phyloP scores from a whole-genome alignment of 2,797 vertebrate genomes.

The Chromobotia macracanthus region DNA sequence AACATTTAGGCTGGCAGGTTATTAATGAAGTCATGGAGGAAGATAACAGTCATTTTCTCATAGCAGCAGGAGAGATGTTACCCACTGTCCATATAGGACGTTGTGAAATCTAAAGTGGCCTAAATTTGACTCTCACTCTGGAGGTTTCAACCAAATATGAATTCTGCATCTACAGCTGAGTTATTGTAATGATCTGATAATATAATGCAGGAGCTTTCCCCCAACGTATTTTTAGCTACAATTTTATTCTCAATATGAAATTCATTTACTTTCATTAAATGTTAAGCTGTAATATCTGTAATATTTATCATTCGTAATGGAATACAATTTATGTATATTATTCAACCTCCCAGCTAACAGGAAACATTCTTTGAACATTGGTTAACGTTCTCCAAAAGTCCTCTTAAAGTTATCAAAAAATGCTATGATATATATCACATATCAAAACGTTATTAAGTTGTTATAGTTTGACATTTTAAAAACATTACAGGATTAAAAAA shows the following conservation, averaged over 20 bases:
- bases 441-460: too few relatives aligned
- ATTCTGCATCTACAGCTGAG: neutral
- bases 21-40: conserved; percentile 30
- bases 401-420: too few relatives aligned
- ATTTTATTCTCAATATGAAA: neutral
- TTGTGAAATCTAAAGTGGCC: neutral
- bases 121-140: conserved; percentile 12
- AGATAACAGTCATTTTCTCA: conserved; percentile 44
- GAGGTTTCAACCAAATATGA: neutral
- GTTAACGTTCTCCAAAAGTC: too few relatives aligned
- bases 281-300: neutral
- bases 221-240: neutral
- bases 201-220: neutral
- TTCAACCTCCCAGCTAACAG: neutral
- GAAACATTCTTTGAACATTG: too few relatives aligned
- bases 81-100: neutral
- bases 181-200: neutral
- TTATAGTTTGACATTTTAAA: too few relatives aligned
- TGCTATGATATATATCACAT: too few relatives aligned
- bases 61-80: conserved; percentile 27
- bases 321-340: neutral
- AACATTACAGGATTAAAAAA: too few relatives aligned
- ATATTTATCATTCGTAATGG: neutral
- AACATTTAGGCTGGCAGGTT: conserved; percentile 26
- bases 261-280: neutral